phyloP scores from a whole-genome alignment of 2,888 invertebrate genomes.

The Eupithecia vulgata region DNA sequence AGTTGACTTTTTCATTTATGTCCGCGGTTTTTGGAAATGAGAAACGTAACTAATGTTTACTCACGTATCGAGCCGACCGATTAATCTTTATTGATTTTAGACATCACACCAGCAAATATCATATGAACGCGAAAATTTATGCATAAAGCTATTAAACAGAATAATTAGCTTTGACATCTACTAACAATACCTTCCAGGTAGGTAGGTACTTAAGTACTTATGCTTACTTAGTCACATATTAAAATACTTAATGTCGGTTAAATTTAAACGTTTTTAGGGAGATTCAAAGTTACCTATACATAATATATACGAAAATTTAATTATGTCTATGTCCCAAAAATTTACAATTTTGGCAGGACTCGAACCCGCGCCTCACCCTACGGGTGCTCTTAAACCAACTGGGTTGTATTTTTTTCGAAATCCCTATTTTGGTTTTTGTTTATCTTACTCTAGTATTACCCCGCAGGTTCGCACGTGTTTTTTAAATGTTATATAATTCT shows the following conservation, averaged over 20 bases:
- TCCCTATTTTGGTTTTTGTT: neutral
- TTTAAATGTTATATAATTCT: too few relatives aligned
- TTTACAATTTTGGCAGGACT: too few relatives aligned
- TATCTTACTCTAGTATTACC: neutral
- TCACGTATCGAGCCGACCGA: conserved; percentile 50
- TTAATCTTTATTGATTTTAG: conserved; percentile 74
- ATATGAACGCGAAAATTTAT: conserved; percentile 56
- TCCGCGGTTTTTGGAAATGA: conserved; percentile 59
- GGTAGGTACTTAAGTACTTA: neutral
- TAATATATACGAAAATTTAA: too few relatives aligned
- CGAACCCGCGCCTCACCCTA: too few relatives aligned
- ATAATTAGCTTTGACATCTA: neutral
- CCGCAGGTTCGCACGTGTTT: too few relatives aligned
- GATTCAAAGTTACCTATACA: too few relatives aligned
- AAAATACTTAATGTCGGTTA: neutral
- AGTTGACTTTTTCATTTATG: conserved; percentile 80
- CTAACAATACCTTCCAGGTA: neutral
- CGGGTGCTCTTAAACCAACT: too few relatives aligned
- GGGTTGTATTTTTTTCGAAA: neutral
- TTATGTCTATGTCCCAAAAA: too few relatives aligned
- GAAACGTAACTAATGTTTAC: conserved; percentile 62
- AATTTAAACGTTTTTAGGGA: too few relatives aligned
- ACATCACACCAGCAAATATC: conserved; percentile 68
- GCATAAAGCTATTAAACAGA: neutral
- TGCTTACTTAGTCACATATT: too few relatives aligned